Base-by-base conservation (phyloP, 2,888 invertebrate genomes). In the Xiphydria camelus region DNA sequence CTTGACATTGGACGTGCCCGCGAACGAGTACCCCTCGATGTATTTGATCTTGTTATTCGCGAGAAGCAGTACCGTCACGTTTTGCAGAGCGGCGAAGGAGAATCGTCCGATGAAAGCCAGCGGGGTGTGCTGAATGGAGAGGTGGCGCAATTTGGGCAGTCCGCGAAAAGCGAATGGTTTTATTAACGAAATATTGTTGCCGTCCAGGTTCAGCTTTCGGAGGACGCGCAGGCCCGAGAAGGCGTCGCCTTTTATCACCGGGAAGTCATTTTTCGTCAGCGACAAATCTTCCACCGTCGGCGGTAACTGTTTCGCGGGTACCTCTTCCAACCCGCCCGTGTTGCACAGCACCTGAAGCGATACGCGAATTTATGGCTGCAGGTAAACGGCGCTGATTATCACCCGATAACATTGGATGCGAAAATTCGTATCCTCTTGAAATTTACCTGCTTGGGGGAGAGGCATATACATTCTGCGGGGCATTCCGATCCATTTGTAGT, bases 101-200 rank as follows among this genome's bases (percentile, higher is more conserved):
- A 89, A 90, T 41, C 88, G 87, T 25, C 91, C 87, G 42, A 94
- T 86, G 20, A 85, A 86, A 37, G 85, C 81, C 40, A 95, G 78
- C 2, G 89, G 90, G 7, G 94, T 94, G 62, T 92, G 87, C 68
- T 92, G 91, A 56, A 95, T 90, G 58, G 90, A 88, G 26, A 91
- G 82, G 66, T 86, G 90, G 64, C 83, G 82, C 4, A 96, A 82
- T 9, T 88, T 82, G 3, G 86, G 85, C 41, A 94, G 76, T 6
- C 91, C 91, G 19, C 89, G 85, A 76, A 95, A 94, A 40, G 93
- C 90, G 73, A 91, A 91, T 38, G 89, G 88, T 62, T 89, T 85
- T 60, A 94, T 88, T 51, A 83, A 81, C 38, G 87, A 84, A 57
- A 95, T 88, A 74, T 91, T 89, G 79, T 95, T 95, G 57, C 88